Conservation (phyloP, 2,113 vertebrate genomes). For the Columba livia region DNA sequence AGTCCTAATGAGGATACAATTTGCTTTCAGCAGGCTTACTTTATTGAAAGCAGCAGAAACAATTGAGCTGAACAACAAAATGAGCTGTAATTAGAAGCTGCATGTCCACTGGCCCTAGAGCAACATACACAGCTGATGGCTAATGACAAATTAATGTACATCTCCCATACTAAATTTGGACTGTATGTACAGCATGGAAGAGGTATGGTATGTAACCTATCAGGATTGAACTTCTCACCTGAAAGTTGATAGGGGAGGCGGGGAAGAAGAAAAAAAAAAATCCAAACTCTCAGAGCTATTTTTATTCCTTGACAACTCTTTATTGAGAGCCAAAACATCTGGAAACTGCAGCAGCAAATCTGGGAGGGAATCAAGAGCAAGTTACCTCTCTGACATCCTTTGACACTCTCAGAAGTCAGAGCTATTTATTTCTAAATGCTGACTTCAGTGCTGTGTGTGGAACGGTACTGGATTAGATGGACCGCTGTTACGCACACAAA, state of each 20-base stretch:
- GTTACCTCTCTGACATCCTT: neutral
- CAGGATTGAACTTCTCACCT: neutral
- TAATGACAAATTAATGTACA: neutral
- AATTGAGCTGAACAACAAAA: constrained; percentile 19
- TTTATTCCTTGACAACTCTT: neutral
- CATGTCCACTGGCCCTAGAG: neutral
- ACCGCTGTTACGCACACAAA: neutral
- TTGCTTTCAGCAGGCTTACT: constrained; percentile 20
- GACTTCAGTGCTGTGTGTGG: neutral
- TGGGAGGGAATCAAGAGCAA: neutral
- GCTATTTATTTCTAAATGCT: neutral
- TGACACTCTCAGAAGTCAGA: neutral
- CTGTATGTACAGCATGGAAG: neutral
- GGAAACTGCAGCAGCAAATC: neutral
- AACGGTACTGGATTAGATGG: neutral
- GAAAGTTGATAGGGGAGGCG: neutral
- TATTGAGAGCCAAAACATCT: neutral
- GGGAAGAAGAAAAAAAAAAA: neutral
- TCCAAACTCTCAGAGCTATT: neutral
- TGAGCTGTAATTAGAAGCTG: constrained; percentile 29
- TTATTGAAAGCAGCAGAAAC: constrained; percentile 8
- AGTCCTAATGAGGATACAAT: constrained; percentile 21
- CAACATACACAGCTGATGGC: neutral
- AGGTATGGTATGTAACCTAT: neutral
- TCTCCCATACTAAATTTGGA: neutral